Conservation (phyloP, 2,797 vertebrate species). For the Agapornis canus region DNA sequence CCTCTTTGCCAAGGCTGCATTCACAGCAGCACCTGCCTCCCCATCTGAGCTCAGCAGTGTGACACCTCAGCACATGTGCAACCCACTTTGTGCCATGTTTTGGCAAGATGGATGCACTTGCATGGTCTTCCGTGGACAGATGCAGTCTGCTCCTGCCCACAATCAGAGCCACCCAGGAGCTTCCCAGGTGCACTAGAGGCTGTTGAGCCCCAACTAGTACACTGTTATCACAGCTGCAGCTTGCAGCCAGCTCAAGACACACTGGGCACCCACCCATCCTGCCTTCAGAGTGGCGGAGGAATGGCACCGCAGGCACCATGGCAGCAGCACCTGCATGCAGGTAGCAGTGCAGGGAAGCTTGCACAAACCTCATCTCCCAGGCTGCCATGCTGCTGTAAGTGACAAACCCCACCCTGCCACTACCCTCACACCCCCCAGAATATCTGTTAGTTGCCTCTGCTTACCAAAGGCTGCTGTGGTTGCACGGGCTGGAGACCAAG, state of each 20-base stretch:
- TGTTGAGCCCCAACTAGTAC: neutral
- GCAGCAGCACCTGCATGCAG: neutral
- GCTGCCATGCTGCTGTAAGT: neutral
- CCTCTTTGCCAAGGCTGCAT: neutral
- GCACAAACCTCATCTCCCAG: neutral
- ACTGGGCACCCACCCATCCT: fast-evolving
- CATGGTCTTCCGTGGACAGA: neutral
- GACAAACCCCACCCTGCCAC: neutral
- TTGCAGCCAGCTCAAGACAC: neutral
- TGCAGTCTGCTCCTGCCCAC: too few species aligned
- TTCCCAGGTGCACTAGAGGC: fast-evolving
- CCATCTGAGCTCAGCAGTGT: neutral
- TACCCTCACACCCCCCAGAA: neutral
- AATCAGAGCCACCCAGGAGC: neutral
- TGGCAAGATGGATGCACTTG: neutral
- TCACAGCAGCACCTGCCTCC: neutral
- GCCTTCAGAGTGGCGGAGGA: neutral
- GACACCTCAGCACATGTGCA: fast-evolving
- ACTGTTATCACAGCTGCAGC: neutral
- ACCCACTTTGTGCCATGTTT: neutral
- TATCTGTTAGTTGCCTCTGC: neutral
- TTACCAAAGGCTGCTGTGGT: constrained; percentile 77
- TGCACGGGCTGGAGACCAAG: constrained; percentile 75
- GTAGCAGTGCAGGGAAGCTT: fast-evolving
- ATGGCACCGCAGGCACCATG: neutral